These are phyloP conservation scores for Carassius gibelio DNA, from an alignment of 2,113 vertebrate species.

Conservation along the genomic window DNA sequence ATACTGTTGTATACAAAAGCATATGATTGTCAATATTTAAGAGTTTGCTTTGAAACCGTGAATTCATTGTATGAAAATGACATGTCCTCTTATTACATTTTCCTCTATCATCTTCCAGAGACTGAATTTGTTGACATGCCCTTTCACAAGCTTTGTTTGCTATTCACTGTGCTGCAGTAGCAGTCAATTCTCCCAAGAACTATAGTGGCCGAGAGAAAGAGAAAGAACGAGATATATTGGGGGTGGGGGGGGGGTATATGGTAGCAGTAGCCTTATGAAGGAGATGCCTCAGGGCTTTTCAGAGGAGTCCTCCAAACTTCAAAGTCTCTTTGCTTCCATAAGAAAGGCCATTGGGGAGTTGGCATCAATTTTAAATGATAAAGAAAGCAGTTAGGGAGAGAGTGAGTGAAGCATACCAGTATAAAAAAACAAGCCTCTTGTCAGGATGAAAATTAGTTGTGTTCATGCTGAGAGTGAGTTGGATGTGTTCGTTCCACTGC, in stretches of 20 bases:
- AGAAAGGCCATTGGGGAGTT: slow-evolving; percentile 65
- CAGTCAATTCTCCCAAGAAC: slow-evolving; percentile 47
- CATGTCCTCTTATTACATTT: neutral
- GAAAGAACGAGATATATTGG: slow-evolving; percentile 33
- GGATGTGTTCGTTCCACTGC: neutral
- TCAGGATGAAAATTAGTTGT: slow-evolving; percentile 50
- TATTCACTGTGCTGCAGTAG: slow-evolving; percentile 35
- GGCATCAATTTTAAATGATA: slow-evolving; percentile 74
- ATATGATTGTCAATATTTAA: slow-evolving; percentile 18
- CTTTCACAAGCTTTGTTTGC: slow-evolving; percentile 54
- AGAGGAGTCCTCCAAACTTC: slow-evolving; percentile 71
- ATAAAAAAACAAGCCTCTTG: slow-evolving; percentile 50
- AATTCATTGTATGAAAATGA: neutral
- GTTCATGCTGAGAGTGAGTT: slow-evolving; percentile 43
- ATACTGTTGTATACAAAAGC: slow-evolving; percentile 6
- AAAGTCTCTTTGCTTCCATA: slow-evolving; percentile 69
- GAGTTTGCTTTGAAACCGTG: neutral
- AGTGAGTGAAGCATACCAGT: slow-evolving; percentile 58
- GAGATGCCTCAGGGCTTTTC: slow-evolving; percentile 67
- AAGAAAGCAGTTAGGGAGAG: slow-evolving; percentile 54
- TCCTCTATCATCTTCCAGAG: neutral
- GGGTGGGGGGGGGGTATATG: neutral
- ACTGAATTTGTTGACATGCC: slow-evolving; percentile 32
- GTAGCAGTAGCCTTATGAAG: slow-evolving; percentile 60
- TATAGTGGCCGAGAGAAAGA: slow-evolving; percentile 39